Percentiles rank a stretch among this genome's conserved stretches.
Conservation (phyloP, 2,113 vertebrate species). For the Abramis brama region DNA sequence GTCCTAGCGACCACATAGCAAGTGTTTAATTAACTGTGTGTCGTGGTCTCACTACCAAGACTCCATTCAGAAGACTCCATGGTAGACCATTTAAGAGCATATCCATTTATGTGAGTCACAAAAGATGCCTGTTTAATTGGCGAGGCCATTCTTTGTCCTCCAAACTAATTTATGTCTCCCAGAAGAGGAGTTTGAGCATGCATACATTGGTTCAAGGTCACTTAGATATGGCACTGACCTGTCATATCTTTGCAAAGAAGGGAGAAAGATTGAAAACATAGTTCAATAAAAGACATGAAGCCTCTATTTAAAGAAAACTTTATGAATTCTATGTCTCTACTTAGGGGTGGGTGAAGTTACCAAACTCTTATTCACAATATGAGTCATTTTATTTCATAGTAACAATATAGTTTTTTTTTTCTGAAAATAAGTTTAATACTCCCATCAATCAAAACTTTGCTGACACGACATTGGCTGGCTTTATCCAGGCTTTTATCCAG, state of each 20-base stretch:
- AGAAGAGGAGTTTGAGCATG: slow-evolving; percentile 21
- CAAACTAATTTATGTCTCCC: slow-evolving; percentile 62
- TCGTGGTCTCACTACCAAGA: slow-evolving; percentile 71
- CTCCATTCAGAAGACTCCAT: slow-evolving; percentile 29
- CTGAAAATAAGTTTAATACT: neutral
- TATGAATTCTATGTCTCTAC: neutral
- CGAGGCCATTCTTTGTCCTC: slow-evolving; percentile 66
- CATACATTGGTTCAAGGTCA: slow-evolving; percentile 20
- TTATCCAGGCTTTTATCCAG: too few relatives aligned
- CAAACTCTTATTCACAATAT: neutral
- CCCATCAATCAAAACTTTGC: too few relatives aligned
- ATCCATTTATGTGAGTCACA: slow-evolving; percentile 65
- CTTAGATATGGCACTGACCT: neutral
- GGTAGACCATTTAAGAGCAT: slow-evolving; percentile 58
- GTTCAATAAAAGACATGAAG: neutral
- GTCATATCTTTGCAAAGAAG: slow-evolving; percentile 28
- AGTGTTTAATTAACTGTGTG: slow-evolving; percentile 64
- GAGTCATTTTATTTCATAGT: neutral
- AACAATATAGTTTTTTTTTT: neutral
- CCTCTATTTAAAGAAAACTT: neutral
- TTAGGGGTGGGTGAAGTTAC: neutral
- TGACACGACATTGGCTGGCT: too few relatives aligned
- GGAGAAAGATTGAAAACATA: neutral
- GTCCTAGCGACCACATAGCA: slow-evolving; percentile 34
- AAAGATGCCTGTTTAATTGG: slow-evolving; percentile 70